phyloP scores from a whole-genome alignment of 2,888 invertebrate species.

The Podabrus alpinus region DNA sequence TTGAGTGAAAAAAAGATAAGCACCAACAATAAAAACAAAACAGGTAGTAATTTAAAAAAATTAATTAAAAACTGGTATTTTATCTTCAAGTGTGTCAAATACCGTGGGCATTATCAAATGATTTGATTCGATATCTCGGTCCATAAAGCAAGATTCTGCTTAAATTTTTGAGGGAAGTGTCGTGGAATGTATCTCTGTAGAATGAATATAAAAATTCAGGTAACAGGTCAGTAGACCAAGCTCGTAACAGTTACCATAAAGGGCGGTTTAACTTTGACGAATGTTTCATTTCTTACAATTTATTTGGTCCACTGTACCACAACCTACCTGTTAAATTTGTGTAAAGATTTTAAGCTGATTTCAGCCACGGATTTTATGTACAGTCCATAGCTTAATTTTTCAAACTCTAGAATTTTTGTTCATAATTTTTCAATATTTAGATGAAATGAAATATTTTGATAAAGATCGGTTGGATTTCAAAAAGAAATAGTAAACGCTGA shows the following conservation, averaged over 20 bases:
- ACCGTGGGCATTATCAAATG: not conserved
- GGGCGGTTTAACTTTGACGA: not conserved
- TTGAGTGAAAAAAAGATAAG: not conserved
- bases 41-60: not conserved
- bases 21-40: not conserved
- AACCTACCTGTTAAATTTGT: not conserved
- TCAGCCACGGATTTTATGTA: not conserved
- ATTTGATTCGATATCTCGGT: not conserved
- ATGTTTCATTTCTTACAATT: not conserved
- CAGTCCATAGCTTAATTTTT: not conserved
- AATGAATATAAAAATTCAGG: not conserved
- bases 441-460: too few relatives aligned
- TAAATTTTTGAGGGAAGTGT: not conserved
- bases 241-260: not conserved
- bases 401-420: not conserved
- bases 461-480: too few relatives aligned
- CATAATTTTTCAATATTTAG: not conserved
- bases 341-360: not conserved
- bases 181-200: not conserved
- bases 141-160: not conserved
- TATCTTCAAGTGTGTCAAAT: not conserved
- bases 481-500: too few relatives aligned
- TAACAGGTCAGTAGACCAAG: constrained; percentile 1
- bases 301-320: not conserved
- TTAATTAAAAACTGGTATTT: not conserved